Base-by-base conservation (phyloP, 1,140 invertebrate genomes). In the Coelopa frigida region DNA sequence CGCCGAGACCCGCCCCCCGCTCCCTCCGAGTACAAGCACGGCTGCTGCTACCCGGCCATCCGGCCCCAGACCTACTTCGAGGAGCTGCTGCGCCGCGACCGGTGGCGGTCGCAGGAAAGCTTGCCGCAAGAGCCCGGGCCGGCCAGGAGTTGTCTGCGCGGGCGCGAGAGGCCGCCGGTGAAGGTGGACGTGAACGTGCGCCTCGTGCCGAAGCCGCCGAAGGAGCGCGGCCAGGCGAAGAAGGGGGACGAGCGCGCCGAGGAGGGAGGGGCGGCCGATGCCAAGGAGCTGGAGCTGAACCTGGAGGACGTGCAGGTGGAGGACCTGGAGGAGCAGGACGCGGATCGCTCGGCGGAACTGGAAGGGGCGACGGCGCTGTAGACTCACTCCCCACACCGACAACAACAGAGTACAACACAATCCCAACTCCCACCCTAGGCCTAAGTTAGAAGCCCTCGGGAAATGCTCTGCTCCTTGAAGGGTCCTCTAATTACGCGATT, bases 141-240 rank as follows among this genome's bases (percentile, higher is more conserved):
- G 2, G 33, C 27, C 41, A 12, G 1, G n/a, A 1, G 8, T n/a
- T 3, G 14, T n/a, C n/a, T n/a, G n/a, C n/a, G n/a, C n/a, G 14
- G 14, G 27, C 8, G 14, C 8, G 27, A 29, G 14, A 52, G 57
- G 0, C 52, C 59, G 2, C 64, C 64, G 48, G 79, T 87, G 61
- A 86, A 85, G 74, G 78, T 86, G 63, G 83, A 86, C 73, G 80
- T 87, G 57, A 85, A 81, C 73, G 81, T 87, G 54, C 84, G 84
- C 71, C 71, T 87, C 61, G 78, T 83, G 65, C 82, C 60, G 39
- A 66, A 67, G 40, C 54, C 84, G 79, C 73, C 59, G 71, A 48
- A 69, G 10, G 21, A n/a, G 24, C 7, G 10, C n/a, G 17, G 14
- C 23, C 12, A 10, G 27, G 24, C 33, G 29, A 44, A 20, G 24